Evolutionary conservation across 2,113 vertebrate genomes (phyloP), one percentile per base, ranked within the genome.

Genomic region (Lagopus muta): DNA sequence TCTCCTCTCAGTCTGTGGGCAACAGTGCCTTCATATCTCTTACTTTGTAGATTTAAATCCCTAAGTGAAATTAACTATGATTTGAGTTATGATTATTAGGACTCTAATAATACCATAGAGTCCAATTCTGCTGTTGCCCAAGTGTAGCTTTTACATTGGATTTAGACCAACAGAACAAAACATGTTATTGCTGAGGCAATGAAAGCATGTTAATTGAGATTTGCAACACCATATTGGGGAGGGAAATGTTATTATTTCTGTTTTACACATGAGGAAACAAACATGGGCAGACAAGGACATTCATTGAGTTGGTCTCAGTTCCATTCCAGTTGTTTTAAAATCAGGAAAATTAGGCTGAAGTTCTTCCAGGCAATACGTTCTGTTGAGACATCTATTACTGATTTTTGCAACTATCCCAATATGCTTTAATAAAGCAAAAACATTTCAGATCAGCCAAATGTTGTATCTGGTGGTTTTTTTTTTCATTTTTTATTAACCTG

Each of bases 151-250:
- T 80, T 67, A 88, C 57, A 78, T 1, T 48, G 40, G n/a, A 86
- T 88, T 89, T 81, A 91, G 75, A 90, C 24, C 22, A 92, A 58
- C 24, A 88, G 72, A 82, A 95, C 25, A 83, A 91, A 94, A 71
- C 7, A 36, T 64, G 72, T 73, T n/a, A 64, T 38, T 69, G 57
- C 82, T 75, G 57, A 91, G 69, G 38, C 69, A 88, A 81, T 40
- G 34, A 52, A 71, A 83, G 57, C 72, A 74, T 65, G 38, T 40
- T 80, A 82, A 92, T 40, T 88, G 79, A 88, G 65, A 88, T 74
- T 55, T 66, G 60, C 34, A 74, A 82, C 82, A 91, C 64, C 32
- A 58, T 38, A 70, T 1, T 64, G 32, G 30, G 67, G 47, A 82
- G 36, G 71, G 76, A 92, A 86, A 74, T 69, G 52, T 48, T 78